These are phyloP conservation scores for Hyperoplus immaculatus DNA, from an alignment of 2,797 vertebrate species.

Conservation along the genomic window DNA sequence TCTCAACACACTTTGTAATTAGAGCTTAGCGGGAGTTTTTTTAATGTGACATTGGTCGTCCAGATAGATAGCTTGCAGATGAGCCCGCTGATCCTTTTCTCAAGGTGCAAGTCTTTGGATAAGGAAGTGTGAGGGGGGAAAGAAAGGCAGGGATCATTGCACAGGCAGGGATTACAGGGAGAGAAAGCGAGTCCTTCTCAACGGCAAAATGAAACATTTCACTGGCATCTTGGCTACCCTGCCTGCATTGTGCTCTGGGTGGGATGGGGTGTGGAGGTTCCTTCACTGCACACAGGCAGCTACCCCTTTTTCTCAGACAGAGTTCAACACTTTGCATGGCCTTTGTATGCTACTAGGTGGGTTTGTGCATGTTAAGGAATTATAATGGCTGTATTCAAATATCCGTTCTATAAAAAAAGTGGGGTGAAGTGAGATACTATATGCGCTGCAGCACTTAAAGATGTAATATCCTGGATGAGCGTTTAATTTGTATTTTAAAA, in stretches of 20 bases:
- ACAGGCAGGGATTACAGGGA: conserved; percentile 56
- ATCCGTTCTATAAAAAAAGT: too few species aligned
- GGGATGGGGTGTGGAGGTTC: not conserved
- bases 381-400: not conserved
- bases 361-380: not conserved
- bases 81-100: conserved; percentile 50
- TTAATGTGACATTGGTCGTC: conserved; percentile 63
- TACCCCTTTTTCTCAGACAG: conserved; percentile 5
- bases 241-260: conserved; percentile 6
- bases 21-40: conserved; percentile 64
- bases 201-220: conserved; percentile 55
- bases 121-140: conserved; percentile 31
- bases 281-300: conserved; percentile 8
- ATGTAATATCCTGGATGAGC: too few species aligned
- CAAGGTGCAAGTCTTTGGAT: conserved; percentile 47
- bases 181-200: conserved; percentile 47
- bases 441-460: too few species aligned
- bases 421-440: too few species aligned
- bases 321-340: not conserved
- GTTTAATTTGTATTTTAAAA: too few species aligned
- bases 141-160: conserved; percentile 48
- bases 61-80: conserved; percentile 50
- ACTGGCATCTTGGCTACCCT: conserved; percentile 39
- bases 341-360: not conserved
- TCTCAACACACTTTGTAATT: conserved; percentile 65